Conservation (phyloP, 2,888 invertebrate genomes). For the Andrena hattorfiana region DNA sequence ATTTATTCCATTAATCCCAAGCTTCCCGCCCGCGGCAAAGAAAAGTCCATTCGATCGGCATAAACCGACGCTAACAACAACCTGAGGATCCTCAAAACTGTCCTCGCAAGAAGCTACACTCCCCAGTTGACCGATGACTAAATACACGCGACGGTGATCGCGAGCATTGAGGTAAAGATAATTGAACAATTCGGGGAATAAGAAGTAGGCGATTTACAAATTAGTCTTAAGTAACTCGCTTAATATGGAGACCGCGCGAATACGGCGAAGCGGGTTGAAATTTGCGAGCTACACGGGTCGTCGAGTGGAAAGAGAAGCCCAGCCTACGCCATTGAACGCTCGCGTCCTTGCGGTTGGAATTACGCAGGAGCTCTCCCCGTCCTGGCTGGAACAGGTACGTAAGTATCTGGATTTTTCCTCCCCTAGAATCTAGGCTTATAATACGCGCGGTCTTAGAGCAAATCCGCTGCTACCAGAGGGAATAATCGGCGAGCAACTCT, state of each 20-base stretch:
- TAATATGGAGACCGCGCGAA: no score
- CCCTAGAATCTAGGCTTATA: slow-evolving; percentile 60
- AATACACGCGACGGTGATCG: no score
- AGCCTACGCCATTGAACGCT: slow-evolving; percentile 66
- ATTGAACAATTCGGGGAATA: no score
- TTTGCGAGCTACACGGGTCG: neutral
- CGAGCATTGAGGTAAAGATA: no score
- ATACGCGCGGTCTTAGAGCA: slow-evolving; percentile 35
- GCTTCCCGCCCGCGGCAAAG: neutral
- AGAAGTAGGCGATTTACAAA: no score
- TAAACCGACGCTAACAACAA: no score
- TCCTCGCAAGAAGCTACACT: no score
- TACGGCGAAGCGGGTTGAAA: no score
- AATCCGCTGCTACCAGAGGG: slow-evolving; percentile 16
- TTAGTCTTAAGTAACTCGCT: no score
- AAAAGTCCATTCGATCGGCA: no score
- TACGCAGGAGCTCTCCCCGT: slow-evolving; percentile 73
- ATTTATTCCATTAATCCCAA: slow-evolving; percentile 16
- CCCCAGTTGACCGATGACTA: no score
- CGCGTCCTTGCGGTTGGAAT: slow-evolving; percentile 79
- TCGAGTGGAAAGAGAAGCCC: slow-evolving; percentile 21
- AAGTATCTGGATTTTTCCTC: slow-evolving; percentile 65
- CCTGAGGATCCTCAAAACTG: no score
- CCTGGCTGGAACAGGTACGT: slow-evolving; percentile 63
- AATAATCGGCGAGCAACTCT: slow-evolving; percentile 13